A percentile compares a stretch with the other conserved stretches of the same genome.
Conservation (phyloP, 2,797 vertebrate genomes). For the Molossus molossus region DNA sequence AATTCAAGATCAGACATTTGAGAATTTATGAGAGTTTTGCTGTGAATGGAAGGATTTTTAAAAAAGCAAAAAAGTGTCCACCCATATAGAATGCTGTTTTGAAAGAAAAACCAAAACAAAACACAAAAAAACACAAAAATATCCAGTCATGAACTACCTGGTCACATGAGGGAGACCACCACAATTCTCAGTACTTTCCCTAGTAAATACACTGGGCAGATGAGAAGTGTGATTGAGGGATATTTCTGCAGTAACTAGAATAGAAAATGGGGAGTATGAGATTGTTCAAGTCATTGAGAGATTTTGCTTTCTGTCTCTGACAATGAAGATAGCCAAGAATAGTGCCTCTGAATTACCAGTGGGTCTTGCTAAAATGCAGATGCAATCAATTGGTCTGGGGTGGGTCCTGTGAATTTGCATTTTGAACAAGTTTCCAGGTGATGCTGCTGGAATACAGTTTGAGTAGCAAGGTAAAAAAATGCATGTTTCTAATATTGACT, state of each 20-base stretch:
- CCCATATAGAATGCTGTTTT: not conserved
- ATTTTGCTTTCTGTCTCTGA: not conserved
- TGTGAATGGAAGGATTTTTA: not conserved
- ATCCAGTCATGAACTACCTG: not conserved
- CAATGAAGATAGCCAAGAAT: not conserved
- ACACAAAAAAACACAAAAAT: not conserved
- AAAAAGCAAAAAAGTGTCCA: not conserved
- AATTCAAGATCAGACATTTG: not conserved
- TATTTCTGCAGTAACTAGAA: not conserved
- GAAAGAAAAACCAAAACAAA: conserved; percentile 8
- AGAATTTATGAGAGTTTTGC: not conserved
- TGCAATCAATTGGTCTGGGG: not conserved
- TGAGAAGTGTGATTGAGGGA: not conserved
- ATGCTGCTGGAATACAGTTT: not conserved
- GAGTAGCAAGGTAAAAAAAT: not conserved
- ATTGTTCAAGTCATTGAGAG: not conserved
- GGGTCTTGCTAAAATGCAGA: conserved; percentile 27
- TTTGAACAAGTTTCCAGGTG: not conserved
- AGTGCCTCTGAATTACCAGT: not conserved
- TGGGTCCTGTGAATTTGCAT: not conserved
- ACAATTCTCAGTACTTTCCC: conserved; percentile 34
- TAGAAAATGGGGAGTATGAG: not conserved
- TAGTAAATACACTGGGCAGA: not conserved
- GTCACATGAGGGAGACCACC: not conserved
- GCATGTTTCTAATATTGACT: not conserved